These are phyloP conservation scores for Virgularia gustaviana DNA, from an alignment of 92 coral and sea anemone genomes.

Conservation along the genomic window DNA sequence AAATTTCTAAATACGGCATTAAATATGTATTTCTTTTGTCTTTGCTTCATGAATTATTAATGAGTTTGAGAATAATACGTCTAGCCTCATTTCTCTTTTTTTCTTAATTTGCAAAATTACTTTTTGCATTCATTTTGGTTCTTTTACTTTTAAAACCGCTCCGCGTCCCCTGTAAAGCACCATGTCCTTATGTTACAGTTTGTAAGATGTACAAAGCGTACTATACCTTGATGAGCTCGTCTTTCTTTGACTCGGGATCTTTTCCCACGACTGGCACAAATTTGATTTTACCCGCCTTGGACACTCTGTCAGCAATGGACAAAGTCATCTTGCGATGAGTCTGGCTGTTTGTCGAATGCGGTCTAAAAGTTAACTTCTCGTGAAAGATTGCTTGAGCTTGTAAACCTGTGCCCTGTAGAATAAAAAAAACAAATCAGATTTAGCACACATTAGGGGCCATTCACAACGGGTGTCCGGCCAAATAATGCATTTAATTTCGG, in stretches of 20 bases:
- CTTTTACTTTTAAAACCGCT: no score
- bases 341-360: conserved; percentile 96
- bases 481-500: no score
- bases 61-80: no score
- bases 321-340: conserved; percentile 94
- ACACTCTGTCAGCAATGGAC: conserved; percentile 94
- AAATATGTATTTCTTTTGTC: no score
- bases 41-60: no score
- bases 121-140: no score
- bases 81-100: no score
- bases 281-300: conserved; percentile 84
- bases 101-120: no score
- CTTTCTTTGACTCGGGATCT: conserved; percentile 91
- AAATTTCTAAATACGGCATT: no score
- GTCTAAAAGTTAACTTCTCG: conserved; percentile 93
- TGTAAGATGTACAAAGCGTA: background rate
- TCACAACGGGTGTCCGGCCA: background rate
- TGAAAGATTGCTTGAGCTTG: conserved; percentile 94
- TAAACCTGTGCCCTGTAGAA: conserved; percentile 86
- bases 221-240: conserved; percentile 81
- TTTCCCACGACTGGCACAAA: conserved; percentile 84
- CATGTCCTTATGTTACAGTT: background rate
- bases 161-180: no score
- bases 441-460: background rate
- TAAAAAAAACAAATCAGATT: background rate